Evolutionary conservation across 2,113 vertebrate genomes (phyloP).

Genomic region (Spizaetus ornatus): DNA sequence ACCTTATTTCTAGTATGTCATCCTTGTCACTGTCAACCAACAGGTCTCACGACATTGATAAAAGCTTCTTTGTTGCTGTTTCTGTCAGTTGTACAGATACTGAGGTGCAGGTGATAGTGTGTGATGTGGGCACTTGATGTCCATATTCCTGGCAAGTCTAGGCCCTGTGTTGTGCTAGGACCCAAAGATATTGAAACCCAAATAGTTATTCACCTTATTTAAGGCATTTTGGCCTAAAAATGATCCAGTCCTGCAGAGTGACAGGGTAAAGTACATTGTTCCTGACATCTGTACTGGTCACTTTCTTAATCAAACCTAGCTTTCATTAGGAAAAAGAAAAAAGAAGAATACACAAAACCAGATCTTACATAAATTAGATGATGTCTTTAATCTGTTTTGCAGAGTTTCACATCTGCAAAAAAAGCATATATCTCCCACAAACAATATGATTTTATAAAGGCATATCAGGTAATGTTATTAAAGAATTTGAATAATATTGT

Average conservation of each 20-base stretch:
- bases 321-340: background rate
- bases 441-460: background rate
- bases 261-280: background rate
- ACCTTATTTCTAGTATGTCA: background rate
- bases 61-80: background rate
- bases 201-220: background rate
- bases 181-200: background rate
- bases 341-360: background rate
- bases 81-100: background rate
- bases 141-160: background rate
- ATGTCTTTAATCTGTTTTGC: background rate
- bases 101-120: background rate
- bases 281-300: background rate
- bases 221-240: background rate
- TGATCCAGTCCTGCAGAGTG: background rate
- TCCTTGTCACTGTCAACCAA: background rate
- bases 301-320: background rate
- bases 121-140: background rate
- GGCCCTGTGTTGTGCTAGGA: background rate
- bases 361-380: background rate
- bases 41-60: background rate
- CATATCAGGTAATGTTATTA: background rate
- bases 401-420: background rate
- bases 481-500: background rate
- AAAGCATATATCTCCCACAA: background rate